A percentile compares a stretch with the other conserved stretches of the same genome.
Conservation (phyloP, 2,113 vertebrate species). For the Microtus oregoni region DNA sequence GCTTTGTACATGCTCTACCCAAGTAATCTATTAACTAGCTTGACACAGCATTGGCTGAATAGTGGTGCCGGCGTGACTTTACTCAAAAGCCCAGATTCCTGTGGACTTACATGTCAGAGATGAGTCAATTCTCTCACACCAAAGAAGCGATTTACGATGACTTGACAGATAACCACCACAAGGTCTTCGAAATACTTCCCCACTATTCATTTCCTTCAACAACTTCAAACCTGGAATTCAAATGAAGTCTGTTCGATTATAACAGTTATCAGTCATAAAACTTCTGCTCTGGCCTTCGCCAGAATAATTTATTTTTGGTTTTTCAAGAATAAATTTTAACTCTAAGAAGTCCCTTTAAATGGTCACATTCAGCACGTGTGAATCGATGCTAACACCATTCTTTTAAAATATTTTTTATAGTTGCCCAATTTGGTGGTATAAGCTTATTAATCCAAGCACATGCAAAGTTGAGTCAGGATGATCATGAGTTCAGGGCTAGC, state of each 20-base stretch:
- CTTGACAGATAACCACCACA: background rate
- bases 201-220: background rate
- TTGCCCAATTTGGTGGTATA: background rate
- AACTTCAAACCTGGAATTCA: background rate
- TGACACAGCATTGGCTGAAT: background rate
- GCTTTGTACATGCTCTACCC: background rate
- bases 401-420: slow-evolving; percentile 5
- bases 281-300: background rate
- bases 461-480: background rate
- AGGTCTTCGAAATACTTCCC: background rate
- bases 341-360: background rate
- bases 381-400: background rate
- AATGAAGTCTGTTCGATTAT: background rate
- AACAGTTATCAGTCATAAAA: background rate
- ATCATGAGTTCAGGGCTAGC: background rate
- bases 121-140: background rate
- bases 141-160: background rate
- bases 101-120: background rate
- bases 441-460: background rate
- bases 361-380: background rate
- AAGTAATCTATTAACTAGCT: background rate
- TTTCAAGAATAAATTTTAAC: background rate
- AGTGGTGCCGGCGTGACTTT: background rate
- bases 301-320: background rate
- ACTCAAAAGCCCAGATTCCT: background rate